Evolutionary conservation across 2,888 invertebrate genomes (phyloP).

Genomic region (Polydrusus pterygomalis): DNA sequence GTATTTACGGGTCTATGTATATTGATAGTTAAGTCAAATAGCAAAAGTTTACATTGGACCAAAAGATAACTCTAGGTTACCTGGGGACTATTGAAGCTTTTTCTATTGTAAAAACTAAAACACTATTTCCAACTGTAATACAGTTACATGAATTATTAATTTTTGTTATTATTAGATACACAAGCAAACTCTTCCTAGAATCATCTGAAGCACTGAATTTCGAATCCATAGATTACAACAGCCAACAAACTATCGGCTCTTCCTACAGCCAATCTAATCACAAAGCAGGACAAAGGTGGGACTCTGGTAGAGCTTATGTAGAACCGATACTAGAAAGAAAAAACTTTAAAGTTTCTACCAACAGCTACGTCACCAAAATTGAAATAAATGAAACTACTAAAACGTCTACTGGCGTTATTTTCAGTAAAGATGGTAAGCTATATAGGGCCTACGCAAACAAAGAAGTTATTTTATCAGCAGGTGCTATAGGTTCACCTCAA

Average conservation of each 20-base stretch:
- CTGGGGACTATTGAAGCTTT: too few relatives aligned
- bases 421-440: slow-evolving; percentile 75
- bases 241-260: slow-evolving; percentile 78
- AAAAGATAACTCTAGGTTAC: too few relatives aligned
- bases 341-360: slow-evolving; percentile 82
- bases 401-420: slow-evolving; percentile 79
- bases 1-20: too few relatives aligned
- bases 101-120: too few relatives aligned
- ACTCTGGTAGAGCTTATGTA: slow-evolving; percentile 84
- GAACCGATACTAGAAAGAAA: slow-evolving; percentile 77
- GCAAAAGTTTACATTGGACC: too few relatives aligned
- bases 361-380: slow-evolving; percentile 77
- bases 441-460: slow-evolving; percentile 76
- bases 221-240: slow-evolving; percentile 81
- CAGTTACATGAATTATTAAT: not conserved
- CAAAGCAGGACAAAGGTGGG: slow-evolving; percentile 82
- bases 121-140: not conserved
- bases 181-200: slow-evolving; percentile 31
- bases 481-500: slow-evolving; percentile 87
- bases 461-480: slow-evolving; percentile 86
- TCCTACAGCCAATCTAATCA: slow-evolving; percentile 81
- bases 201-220: slow-evolving; percentile 77
- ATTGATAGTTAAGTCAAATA: too few relatives aligned
- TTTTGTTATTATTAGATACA: slow-evolving; percentile 28
- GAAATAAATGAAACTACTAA: slow-evolving; percentile 77